Conservation (phyloP, 2,113 vertebrate genomes). For the Onychostruthus taczanowskii region DNA sequence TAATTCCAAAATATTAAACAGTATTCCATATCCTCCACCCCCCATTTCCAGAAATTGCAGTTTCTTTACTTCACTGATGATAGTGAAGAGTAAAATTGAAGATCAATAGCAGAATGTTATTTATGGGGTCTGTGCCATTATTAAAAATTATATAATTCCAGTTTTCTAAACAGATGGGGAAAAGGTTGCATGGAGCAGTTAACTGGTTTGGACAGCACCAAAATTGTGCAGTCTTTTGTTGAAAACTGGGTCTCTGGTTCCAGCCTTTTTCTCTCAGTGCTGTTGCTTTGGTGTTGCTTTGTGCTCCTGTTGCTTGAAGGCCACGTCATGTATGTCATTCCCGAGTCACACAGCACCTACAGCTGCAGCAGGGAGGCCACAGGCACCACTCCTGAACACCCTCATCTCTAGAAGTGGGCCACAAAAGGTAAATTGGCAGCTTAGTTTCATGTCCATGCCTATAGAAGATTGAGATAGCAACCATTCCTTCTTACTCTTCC, state of each 20-base stretch:
- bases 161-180: neutral
- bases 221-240: neutral
- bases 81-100: neutral
- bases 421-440: neutral
- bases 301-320: neutral
- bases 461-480: neutral
- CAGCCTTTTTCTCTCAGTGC: neutral
- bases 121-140: neutral
- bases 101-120: neutral
- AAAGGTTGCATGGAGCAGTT: neutral
- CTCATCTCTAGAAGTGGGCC: neutral
- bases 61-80: neutral
- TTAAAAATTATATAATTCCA: neutral
- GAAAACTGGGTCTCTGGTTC: neutral
- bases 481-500: neutral
- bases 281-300: neutral
- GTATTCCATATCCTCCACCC: neutral
- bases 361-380: neutral
- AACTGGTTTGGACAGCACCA: neutral
- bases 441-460: neutral
- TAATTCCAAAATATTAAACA: neutral
- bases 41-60: neutral
- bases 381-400: neutral
- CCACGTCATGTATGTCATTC: neutral
- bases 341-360: rapidly evolving